Percentiles rank a stretch among this genome's conserved stretches.
Evolutionary conservation across 2,888 invertebrate species (phyloP).

Genomic region (Slavum lentiscoides): DNA sequence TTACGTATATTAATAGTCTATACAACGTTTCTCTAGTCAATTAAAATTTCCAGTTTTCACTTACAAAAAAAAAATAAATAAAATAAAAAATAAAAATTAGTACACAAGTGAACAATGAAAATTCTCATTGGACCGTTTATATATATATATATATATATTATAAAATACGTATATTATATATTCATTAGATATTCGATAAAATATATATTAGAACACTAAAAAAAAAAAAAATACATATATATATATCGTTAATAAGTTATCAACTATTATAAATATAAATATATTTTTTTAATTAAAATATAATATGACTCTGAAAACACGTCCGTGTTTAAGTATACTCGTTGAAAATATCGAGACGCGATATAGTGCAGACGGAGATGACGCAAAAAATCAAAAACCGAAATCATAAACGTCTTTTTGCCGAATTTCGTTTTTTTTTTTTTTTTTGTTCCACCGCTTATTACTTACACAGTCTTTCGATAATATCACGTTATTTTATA

Average conservation of each 20-base stretch:
- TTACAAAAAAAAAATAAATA: slow-evolving; percentile 32
- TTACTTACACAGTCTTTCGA: too few relatives aligned
- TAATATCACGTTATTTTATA: too few relatives aligned
- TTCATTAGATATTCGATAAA: slow-evolving; percentile 11
- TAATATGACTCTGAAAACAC: slow-evolving; percentile 30
- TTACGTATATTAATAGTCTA: slow-evolving; percentile 45
- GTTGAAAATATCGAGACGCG: neutral
- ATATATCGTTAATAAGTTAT: slow-evolving; percentile 46
- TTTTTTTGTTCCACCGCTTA: too few relatives aligned
- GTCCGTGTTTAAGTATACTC: neutral
- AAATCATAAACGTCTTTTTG: too few relatives aligned
- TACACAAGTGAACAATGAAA: slow-evolving; percentile 49
- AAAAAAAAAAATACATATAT: too few relatives aligned
- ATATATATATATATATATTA: too few relatives aligned
- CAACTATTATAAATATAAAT: neutral
- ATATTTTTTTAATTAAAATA: neutral
- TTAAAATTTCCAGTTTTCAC: slow-evolving; percentile 50
- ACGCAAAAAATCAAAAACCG: neutral
- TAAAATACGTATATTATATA: too few relatives aligned
- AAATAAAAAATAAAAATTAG: slow-evolving; percentile 16
- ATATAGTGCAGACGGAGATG: neutral
- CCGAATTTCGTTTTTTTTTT: too few relatives aligned
- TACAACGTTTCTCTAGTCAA: slow-evolving; percentile 22
- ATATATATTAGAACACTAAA: slow-evolving; percentile 7
- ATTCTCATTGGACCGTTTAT: slow-evolving; percentile 28